phyloP scores from a whole-genome alignment of 2,113 vertebrate genomes.

The Carlito syrichta region DNA sequence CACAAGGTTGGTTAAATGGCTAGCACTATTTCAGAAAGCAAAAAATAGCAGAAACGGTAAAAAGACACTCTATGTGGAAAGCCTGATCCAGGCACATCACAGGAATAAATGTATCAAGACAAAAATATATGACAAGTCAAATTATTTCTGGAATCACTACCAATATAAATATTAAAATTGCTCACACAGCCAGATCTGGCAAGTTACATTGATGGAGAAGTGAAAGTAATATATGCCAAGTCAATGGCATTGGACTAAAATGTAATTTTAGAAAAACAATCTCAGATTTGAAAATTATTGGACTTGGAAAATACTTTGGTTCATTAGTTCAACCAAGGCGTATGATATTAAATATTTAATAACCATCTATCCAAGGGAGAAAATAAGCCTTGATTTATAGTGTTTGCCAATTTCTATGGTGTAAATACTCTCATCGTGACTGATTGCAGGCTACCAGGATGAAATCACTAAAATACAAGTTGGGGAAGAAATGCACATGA shows the following conservation, averaged over 20 bases:
- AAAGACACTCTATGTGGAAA: conserved; percentile 69
- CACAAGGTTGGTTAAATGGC: conserved; percentile 67
- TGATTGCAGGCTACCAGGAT: not conserved
- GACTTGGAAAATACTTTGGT: conserved; percentile 26
- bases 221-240: conserved; percentile 55
- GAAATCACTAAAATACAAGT: not conserved
- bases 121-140: conserved; percentile 61
- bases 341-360: not conserved
- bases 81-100: conserved; percentile 55
- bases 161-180: conserved; percentile 60
- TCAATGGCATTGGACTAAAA: conserved; percentile 30
- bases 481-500: not conserved
- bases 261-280: not conserved
- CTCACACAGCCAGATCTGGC: conserved; percentile 63
- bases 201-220: conserved; percentile 61
- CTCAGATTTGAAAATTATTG: conserved; percentile 4
- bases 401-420: conserved; percentile 4
- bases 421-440: not conserved
- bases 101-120: conserved; percentile 57
- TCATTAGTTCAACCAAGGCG: not conserved
- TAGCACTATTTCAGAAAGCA: conserved; percentile 65
- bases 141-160: conserved; percentile 60
- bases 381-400: not conserved
- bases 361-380: not conserved
- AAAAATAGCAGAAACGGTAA: conserved; percentile 61